Evolutionary conservation across 2,797 vertebrate genomes (phyloP).

Genomic region (Tapera naevia): DNA sequence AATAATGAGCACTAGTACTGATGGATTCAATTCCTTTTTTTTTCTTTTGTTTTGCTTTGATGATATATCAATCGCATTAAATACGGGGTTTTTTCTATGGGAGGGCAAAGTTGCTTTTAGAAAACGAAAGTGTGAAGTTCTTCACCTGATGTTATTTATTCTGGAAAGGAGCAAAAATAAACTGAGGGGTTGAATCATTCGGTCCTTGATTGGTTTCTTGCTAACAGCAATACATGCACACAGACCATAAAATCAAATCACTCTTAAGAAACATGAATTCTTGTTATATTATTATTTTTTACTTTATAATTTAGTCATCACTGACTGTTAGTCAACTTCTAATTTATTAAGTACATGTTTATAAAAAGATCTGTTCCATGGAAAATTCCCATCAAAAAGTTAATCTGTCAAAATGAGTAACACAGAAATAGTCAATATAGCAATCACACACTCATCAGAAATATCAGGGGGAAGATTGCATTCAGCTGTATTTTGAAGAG

Average conservation of each 20-base stretch:
- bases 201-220: not conserved
- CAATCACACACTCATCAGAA: conserved; percentile 21
- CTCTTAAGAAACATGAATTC: not conserved
- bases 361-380: not conserved
- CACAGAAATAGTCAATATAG: not conserved
- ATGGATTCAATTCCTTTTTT: not conserved
- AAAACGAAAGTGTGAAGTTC: not conserved
- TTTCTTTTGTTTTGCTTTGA: not conserved
- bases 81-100: not conserved
- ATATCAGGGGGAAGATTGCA: conserved; percentile 43
- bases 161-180: not conserved
- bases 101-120: not conserved
- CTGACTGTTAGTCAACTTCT: conserved; percentile 7
- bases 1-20: not conserved
- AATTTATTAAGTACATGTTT: conserved; percentile 43
- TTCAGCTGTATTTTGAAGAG: conserved; percentile 59
- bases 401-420: conserved; percentile 40
- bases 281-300: conserved; percentile 6
- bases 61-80: not conserved
- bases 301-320: conserved; percentile 45
- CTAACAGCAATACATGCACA: not conserved
- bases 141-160: not conserved
- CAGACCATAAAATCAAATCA: not conserved
- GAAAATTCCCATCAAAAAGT: conserved; percentile 34
- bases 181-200: not conserved